Percentiles rank a stretch among this genome's conserved stretches.
phyloP scores from a whole-genome alignment of 2,888 invertebrate genomes.

The Oscheius myriophilus region DNA sequence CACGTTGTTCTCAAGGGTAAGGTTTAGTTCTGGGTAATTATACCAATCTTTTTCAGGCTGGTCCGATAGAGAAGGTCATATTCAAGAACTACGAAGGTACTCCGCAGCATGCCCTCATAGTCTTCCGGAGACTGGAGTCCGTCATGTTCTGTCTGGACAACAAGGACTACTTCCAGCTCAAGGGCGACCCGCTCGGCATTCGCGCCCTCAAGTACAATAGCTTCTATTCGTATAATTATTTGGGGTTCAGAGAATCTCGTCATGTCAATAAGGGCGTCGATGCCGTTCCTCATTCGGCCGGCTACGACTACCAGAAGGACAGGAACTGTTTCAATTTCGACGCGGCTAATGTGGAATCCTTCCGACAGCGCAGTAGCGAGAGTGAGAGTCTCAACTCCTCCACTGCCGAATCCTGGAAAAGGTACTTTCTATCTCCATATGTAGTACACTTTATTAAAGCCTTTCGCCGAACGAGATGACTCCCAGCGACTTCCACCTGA shows the following conservation, averaged over 20 bases:
- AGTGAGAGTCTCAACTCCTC: too few relatives aligned
- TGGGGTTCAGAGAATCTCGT: conserved; percentile 17
- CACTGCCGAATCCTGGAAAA: too few relatives aligned
- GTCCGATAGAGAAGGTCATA: conserved; percentile 28
- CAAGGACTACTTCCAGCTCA: conserved; percentile 7
- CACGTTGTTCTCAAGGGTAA: conserved; percentile 18
- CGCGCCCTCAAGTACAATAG: conserved; percentile 12
- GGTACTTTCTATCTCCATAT: too few relatives aligned
- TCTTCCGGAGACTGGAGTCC: conserved; percentile 27
- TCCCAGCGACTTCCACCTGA: too few relatives aligned
- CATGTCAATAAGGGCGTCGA: background rate
- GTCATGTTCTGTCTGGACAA: conserved; percentile 24
- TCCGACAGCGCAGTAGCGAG: background rate
- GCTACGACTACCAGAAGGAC: conserved; percentile 1
- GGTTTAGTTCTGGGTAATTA: background rate
- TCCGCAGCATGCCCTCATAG: conserved; percentile 27
- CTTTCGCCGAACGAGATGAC: background rate
- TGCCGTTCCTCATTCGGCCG: conserved; percentile 11
- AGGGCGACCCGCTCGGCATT: conserved; percentile 16
- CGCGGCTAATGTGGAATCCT: background rate
- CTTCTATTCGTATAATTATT: background rate
- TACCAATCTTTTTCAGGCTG: conserved; percentile 8
- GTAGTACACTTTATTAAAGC: background rate
- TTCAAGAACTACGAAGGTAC: conserved; percentile 29
- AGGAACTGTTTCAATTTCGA: conserved; percentile 7